A percentile compares a stretch with the other conserved stretches of the same genome.
Evolutionary conservation across 2,113 vertebrate genomes (phyloP).

Genomic region (Saccopteryx leptura): DNA sequence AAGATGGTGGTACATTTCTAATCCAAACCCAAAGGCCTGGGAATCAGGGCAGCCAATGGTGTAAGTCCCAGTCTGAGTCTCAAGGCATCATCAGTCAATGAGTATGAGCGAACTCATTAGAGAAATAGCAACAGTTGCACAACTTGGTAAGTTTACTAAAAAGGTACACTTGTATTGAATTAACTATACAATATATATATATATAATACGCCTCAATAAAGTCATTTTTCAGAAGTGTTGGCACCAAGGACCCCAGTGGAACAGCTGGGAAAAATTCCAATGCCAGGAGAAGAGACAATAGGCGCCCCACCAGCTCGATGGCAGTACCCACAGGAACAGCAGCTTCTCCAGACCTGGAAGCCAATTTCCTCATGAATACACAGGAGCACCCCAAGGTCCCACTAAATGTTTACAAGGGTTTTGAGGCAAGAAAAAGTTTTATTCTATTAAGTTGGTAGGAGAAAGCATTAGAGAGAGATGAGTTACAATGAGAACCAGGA

Average conservation of each 20-base stretch:
- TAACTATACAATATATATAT: background rate
- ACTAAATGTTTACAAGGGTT: background rate
- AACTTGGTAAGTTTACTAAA: background rate
- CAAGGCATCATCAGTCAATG: background rate
- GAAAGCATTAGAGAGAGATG: background rate
- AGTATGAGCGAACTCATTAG: background rate
- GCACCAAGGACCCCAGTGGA: background rate
- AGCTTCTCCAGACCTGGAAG: background rate
- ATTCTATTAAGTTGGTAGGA: background rate
- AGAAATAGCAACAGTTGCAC: background rate
- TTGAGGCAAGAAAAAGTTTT: background rate
- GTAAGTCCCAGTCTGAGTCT: background rate
- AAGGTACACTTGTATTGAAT: background rate
- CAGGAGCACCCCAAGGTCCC: too few relatives aligned
- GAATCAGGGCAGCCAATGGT: rapidly evolving
- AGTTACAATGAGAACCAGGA: background rate
- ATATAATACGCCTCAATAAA: background rate
- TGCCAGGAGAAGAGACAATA: background rate
- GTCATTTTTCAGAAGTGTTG: background rate
- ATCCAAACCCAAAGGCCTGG: background rate
- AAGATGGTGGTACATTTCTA: background rate
- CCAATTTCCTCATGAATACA: background rate
- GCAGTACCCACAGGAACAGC: background rate
- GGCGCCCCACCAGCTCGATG: rapidly evolving
- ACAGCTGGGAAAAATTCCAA: background rate